Evolutionary conservation across 2,797 vertebrate species (phyloP), one percentile per base, ranked within the genome.

Genomic region (Hydrolagus colliei): DNA sequence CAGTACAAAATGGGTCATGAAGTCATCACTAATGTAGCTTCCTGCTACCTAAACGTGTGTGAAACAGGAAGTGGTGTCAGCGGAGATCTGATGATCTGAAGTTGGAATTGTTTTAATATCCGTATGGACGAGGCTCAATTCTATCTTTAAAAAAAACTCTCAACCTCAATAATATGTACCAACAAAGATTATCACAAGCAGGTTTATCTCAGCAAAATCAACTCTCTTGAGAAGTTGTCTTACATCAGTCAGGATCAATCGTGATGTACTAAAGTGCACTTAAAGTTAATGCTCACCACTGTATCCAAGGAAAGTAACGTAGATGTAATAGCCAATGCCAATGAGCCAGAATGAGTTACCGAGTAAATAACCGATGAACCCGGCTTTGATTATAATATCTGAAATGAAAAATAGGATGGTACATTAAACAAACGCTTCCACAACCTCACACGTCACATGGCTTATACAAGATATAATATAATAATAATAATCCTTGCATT

Each of bases 261-360:
- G 63, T n/a, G 4, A 73, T 35, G 12, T 10, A 84, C 32, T 35
- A 82, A 13, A 71, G 32, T 71, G 65, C 63, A 84, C 12, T 12
- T 71, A 41, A 84, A 84, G 9, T 71, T 68, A 52, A 52, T 84
- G 92, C 97, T 96, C 89, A 99, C 98, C 97, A 10, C 94, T 99
- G 90, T 99, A 99, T 32, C 98, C 98, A 63, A 99, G 93, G 91
- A 99, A 99, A 61, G 98, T 99, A 90, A 99, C 97, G 41, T 99
- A 99, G 88, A 99, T 92, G 88, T 99, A 99, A 90, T 99, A 99
- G 87, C 97, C 91, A 0, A 99, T 96, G 16, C 97, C 96, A 85
- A 97, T 92, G 86, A 99, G 90, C 98, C 98, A 99, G 85, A 98
- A 87, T 0, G 96, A 98, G 87, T 99, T 99, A 12, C 98, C 98